phyloP scores from a whole-genome alignment of 2,797 vertebrate genomes.

The Hypotaenidia philippensis region DNA sequence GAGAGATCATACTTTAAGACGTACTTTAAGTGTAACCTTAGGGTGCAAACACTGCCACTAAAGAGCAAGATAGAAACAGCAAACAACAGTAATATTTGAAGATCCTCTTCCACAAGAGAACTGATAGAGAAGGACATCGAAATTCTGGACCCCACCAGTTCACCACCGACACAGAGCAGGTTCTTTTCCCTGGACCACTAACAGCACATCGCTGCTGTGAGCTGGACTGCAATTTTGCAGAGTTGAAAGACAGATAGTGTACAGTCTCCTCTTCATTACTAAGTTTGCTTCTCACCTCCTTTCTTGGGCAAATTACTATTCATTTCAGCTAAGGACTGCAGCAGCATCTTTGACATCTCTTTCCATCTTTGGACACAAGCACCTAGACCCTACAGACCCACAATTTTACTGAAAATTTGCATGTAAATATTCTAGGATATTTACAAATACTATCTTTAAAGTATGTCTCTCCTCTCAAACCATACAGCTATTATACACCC shows the following conservation, averaged over 20 bases:
- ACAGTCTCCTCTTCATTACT: neutral
- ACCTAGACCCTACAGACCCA: neutral
- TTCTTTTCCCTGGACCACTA: neutral
- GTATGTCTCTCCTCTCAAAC: neutral
- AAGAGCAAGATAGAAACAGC: neutral
- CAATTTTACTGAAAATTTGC: neutral
- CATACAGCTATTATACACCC: neutral
- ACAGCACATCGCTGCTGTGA: neutral
- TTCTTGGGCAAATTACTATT: neutral
- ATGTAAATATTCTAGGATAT: neutral
- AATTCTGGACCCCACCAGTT: neutral
- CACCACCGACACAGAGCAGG: neutral
- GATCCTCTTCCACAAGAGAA: neutral
- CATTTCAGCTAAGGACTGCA: fast-evolving
- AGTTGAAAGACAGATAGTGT: neutral
- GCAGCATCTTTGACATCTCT: neutral
- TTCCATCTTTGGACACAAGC: neutral
- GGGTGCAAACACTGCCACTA: neutral
- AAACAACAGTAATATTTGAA: neutral
- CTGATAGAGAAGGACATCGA: neutral
- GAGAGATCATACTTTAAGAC: no score
- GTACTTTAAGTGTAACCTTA: neutral
- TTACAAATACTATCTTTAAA: neutral
- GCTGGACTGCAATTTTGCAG: neutral
- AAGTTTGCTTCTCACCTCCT: neutral